Conservation (phyloP, 2,797 vertebrate species). For the Benthosema pterotum region DNA sequence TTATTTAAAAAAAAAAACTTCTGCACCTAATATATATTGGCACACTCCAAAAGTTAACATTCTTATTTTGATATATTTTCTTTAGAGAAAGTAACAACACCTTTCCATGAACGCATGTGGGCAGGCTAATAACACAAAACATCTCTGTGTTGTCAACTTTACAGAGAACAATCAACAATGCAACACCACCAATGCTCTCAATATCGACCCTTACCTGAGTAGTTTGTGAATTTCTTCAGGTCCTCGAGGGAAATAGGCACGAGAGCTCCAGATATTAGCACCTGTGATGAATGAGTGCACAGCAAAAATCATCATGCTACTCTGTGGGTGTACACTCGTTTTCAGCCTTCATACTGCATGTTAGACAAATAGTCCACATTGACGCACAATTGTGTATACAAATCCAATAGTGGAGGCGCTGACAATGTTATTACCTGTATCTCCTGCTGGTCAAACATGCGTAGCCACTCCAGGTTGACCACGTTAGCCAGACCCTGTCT, state of each 20-base stretch:
- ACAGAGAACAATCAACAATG: no score
- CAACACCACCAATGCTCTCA: not conserved
- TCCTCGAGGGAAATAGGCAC: constrained; percentile 96
- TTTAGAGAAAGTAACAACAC: no score
- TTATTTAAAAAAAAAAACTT: no score
- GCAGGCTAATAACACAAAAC: no score
- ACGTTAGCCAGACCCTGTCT: constrained; percentile 96
- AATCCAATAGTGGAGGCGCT: not conserved
- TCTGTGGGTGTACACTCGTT: no score
- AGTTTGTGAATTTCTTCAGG: constrained; percentile 96
- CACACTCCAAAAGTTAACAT: no score
- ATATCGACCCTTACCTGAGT: constrained; percentile 85
- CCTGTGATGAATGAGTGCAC: constrained; percentile 70
- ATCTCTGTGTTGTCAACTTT: no score
- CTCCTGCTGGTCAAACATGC: constrained; percentile 99
- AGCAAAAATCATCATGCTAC: not conserved
- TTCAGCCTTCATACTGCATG: not conserved
- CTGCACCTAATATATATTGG: no score
- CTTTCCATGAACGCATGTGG: no score
- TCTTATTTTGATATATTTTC: no score
- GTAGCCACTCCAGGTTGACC: constrained; percentile 96
- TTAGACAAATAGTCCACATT: not conserved
- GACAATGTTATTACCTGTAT: constrained; percentile 85
- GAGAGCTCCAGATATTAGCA: constrained; percentile 95
- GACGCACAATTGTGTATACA: not conserved